These are phyloP conservation scores for Mormyrus hasselquistii DNA, from an alignment of 2,797 vertebrate genomes.

Conservation along the genomic window DNA sequence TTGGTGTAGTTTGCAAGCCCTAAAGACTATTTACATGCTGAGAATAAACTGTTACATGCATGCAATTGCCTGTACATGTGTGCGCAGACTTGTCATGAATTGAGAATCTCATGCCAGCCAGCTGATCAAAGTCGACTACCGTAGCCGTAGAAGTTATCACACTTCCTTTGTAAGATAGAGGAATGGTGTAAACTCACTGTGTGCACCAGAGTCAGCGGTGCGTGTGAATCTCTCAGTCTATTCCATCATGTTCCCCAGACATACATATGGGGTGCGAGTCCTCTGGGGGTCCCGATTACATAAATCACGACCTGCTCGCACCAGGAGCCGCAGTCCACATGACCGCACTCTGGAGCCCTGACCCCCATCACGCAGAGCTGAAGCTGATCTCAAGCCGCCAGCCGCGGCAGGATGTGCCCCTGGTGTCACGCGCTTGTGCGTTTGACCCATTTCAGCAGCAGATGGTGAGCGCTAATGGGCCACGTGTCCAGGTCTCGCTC, in stretches of 20 bases:
- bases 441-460: slow-evolving; percentile 2
- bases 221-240: background rate
- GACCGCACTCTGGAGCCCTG: background rate
- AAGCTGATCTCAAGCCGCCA: background rate
- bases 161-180: background rate
- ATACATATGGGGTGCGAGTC: background rate
- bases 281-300: background rate
- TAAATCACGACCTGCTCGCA: background rate
- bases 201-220: background rate
- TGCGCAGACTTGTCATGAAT: background rate
- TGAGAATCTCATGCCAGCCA: background rate
- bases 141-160: background rate
- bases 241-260: background rate
- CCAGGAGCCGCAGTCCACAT: background rate
- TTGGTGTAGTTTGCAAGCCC: background rate
- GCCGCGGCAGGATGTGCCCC: background rate
- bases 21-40: background rate
- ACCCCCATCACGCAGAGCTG: background rate
- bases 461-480: background rate
- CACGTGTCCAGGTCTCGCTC: background rate
- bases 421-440: background rate
- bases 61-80: background rate
- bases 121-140: background rate
- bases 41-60: background rate
- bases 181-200: background rate